These are phyloP conservation scores for Erebia ligea DNA, from an alignment of 2,888 invertebrate species.

Conservation along the genomic window DNA sequence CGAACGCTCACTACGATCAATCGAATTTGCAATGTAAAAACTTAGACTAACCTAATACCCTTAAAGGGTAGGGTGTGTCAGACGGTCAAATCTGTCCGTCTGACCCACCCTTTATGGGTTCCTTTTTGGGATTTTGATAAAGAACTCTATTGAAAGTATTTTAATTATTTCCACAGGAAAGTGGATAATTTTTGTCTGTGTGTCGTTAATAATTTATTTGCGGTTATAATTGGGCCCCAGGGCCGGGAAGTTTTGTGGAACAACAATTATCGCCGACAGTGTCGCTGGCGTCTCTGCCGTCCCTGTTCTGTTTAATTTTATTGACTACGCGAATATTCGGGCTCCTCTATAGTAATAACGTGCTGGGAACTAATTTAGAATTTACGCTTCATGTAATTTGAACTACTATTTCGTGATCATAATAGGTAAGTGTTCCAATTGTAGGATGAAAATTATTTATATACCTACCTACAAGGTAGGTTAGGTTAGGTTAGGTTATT, in stretches of 20 bases:
- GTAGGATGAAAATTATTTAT: background rate
- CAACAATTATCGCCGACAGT: slow-evolving; percentile 16
- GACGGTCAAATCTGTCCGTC: no score
- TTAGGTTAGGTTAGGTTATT: no score
- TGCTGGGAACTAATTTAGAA: background rate
- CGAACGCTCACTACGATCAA: no score
- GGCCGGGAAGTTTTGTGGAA: slow-evolving; percentile 18
- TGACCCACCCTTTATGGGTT: no score
- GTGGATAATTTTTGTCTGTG: slow-evolving; percentile 15
- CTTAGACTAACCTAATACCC: no score
- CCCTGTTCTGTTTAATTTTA: slow-evolving; percentile 14
- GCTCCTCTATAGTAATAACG: background rate
- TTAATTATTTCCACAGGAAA: no score
- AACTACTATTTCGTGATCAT: background rate
- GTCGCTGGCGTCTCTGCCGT: background rate
- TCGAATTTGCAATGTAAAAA: no score
- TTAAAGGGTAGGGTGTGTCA: no score
- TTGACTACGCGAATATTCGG: slow-evolving; percentile 10
- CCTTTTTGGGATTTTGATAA: no score
- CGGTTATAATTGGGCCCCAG: slow-evolving; percentile 17
- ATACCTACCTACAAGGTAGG: no score
- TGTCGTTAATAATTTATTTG: slow-evolving; percentile 27
- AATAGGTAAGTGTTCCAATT: background rate
- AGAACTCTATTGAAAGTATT: no score
- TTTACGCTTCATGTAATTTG: background rate